Evolutionary conservation across 1,140 invertebrate genomes (phyloP).

Genomic region (Hypsibius dujardini): DNA sequence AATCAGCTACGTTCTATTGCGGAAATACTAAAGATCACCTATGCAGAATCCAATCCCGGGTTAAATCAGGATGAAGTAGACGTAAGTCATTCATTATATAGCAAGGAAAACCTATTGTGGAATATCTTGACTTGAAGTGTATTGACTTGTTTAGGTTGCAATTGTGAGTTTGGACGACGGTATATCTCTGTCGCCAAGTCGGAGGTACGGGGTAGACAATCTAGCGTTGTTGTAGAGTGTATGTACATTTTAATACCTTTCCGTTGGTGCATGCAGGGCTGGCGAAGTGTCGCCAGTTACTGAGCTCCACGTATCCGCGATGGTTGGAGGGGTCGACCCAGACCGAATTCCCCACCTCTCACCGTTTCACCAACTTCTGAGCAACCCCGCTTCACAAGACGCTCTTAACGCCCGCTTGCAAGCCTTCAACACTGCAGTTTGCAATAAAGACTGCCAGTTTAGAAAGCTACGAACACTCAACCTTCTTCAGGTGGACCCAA

Average conservation of each 20-base stretch:
- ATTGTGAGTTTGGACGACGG: conserved; percentile 8
- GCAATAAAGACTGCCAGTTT: not conserved
- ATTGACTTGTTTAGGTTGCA: not conserved
- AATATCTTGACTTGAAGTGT: too few species aligned
- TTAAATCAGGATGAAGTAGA: not conserved
- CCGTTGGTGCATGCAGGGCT: not conserved
- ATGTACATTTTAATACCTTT: too few species aligned
- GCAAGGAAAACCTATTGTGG: too few species aligned
- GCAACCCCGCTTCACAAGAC: not conserved
- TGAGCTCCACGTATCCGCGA: conserved; percentile 4
- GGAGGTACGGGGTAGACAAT: not conserved
- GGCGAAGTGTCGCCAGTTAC: not conserved
- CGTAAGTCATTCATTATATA: too few species aligned
- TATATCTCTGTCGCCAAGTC: not conserved
- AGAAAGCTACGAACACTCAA: conserved; percentile 7
- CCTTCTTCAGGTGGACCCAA: conserved; percentile 2
- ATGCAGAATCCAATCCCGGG: not conserved
- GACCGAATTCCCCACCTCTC: not conserved
- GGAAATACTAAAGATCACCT: conserved; percentile 12
- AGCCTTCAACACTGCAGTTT: not conserved
- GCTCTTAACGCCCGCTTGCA: not conserved
- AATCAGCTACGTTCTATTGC: conserved; percentile 1
- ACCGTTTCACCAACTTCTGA: conserved; percentile 8
- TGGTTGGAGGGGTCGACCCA: conserved; percentile 10
- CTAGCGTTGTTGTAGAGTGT: not conserved